Evolutionary conservation across 2,888 invertebrate species (phyloP), one percentile per base, ranked within the genome.

Genomic region (Timandra comae): DNA sequence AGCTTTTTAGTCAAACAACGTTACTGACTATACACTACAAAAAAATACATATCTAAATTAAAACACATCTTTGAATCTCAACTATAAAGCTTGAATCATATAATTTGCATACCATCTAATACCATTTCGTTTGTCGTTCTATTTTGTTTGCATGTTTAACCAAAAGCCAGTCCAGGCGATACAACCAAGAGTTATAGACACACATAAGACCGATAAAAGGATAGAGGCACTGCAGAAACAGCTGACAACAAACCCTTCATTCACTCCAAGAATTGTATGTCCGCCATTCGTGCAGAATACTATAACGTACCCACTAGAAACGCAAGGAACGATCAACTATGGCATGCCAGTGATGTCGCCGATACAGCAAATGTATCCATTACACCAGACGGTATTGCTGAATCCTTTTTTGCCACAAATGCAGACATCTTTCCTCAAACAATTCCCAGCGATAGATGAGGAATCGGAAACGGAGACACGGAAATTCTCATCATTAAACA

Each of bases 151-250:
- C 64, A 64, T 73, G 65, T 55, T 33, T 67, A 61, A n/a, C n/a
- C n/a, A n/a, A 55, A 88, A 89, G 90, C 91, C 84, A 56, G 86
- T 87, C 41, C 86, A 86, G 77, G 84, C 82, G 24, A 86, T 86
- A 43, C 86, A 86, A 47, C 86, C 86, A 31, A 67, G 85, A 75
- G 86, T 89, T 51, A 74, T 88, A 49, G 75, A 81, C 33, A 74
- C 74, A 29, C 57, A 59, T 40, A 85, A 76, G 51, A 53, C 63
- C 2, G 47, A 61, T 0, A 82, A 81, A 64, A 69, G 73, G 28
- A 76, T 82, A 9, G 80, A 74, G 39, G 59, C 68, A 7, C 59
- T 86, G 38, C 82, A 86, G 62, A 84, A 77, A 43, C 86, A 86
- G 53, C 43, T 86, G 49, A 78, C 79, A 20, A 85, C 84, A 9